Percentiles rank a stretch among this genome's conserved stretches.
These are phyloP conservation scores for Cancer borealis DNA, from an alignment of 2,888 invertebrate genomes.

Conservation along the genomic window DNA sequence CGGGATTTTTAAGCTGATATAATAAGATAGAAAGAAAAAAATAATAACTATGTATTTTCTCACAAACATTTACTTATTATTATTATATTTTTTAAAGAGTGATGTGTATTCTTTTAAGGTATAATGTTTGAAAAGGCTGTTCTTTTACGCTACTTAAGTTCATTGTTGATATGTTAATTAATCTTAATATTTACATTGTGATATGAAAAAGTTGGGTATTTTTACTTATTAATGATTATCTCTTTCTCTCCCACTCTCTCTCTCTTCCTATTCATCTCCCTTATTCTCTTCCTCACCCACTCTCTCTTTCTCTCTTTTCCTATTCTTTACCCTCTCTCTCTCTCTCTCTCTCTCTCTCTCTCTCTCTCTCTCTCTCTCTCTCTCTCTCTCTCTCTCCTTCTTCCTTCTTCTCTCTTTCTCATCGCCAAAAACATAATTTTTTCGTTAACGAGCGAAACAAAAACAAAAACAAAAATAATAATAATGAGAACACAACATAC, in stretches of 20 bases:
- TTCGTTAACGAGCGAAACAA: too few species aligned
- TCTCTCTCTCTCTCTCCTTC: neutral
- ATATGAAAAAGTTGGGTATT: neutral
- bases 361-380: neutral
- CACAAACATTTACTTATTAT: slow-evolving; percentile 3
- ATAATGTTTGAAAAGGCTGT: neutral
- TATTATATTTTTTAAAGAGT: neutral
- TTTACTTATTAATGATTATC: neutral
- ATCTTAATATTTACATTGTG: neutral
- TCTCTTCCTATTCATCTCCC: neutral
- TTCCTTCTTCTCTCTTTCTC: neutral
- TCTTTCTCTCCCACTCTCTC: neutral
- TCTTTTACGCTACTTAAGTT: neutral
- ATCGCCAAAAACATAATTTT: neutral
- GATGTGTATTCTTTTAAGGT: neutral
- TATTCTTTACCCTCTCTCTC: neutral
- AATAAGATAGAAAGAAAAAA: too few species aligned
- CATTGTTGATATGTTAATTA: neutral
- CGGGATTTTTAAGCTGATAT: too few species aligned
- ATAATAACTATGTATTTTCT: neutral
- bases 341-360: neutral
- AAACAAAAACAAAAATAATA: too few species aligned
- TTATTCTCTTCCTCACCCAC: neutral
- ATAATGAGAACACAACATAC: too few species aligned
- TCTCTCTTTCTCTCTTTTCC: neutral